Base-by-base conservation (phyloP, 2,888 invertebrate species). In the Dynastes grantii region DNA sequence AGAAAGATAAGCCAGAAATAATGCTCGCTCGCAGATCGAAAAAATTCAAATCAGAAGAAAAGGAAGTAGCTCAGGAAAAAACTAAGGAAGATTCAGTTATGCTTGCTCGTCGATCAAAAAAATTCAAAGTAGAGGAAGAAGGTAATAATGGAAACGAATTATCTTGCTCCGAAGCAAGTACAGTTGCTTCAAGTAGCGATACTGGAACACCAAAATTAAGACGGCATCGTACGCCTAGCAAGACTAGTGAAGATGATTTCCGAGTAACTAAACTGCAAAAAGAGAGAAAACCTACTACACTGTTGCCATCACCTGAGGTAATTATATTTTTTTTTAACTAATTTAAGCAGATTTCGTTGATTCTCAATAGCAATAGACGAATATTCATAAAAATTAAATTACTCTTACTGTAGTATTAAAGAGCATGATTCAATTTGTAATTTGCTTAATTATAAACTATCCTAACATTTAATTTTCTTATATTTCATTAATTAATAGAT, bases 191-290 rank as follows among this genome's bases (percentile, higher is more conserved):
- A 13, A 45, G 75, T 45, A 75, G 8, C 51, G 22, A 37, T 22
- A 58, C 63, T 68, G 6, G 63, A 71, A 65, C 13, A 40, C 22
- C 67, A n/a, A 67, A 53, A 22, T 67, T 55, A 5, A 29, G 55
- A 6, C 27, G 49, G 2, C 58, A 53, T 37, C 61, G 65, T 16
- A 51, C 53, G 11, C 40, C 8, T 51, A 71, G 76, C 40, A 55
- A 49, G 32, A 55, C 78, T 5, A 79, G 76, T 61, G 78, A 79
- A 37, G 76, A 79, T 53, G 79, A 79, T 64, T 76, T 76, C 55
- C n/a, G 63, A 51, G 58, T 40, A 27, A 58, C 11, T 16, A 63
- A 76, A 37, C 11, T 40, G 16, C n/a, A 22, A 64, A 45, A 13
- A 6, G 58, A 58, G 67, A 73, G 27, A 32, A 51, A 71, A 13